A percentile compares a stretch with the other conserved stretches of the same genome.
phyloP scores from a whole-genome alignment of 2,797 vertebrate species.

The Macropus fuliginosus region DNA sequence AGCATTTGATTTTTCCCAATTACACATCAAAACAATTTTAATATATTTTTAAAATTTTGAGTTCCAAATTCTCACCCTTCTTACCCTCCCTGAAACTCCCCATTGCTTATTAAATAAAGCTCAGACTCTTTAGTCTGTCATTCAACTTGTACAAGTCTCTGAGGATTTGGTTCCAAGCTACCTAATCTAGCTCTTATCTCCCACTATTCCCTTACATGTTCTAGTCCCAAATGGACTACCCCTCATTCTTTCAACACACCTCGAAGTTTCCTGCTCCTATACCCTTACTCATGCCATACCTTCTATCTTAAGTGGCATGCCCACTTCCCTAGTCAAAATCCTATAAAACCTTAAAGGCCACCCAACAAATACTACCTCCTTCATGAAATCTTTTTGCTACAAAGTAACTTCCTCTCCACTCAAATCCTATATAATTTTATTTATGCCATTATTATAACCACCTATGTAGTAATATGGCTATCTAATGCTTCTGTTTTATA shows the following conservation, averaged over 20 bases:
- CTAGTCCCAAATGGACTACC: not conserved
- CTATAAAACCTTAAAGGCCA: not conserved
- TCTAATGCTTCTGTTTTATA: not conserved
- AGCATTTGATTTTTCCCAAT: not conserved
- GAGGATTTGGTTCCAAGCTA: not conserved
- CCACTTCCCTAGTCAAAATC: not conserved
- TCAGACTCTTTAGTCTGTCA: not conserved
- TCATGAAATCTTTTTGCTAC: not conserved
- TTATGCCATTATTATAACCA: not conserved
- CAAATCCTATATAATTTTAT: not conserved
- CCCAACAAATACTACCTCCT: not conserved
- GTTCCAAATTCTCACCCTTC: not conserved
- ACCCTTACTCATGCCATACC: not conserved
- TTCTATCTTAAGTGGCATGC: not conserved
- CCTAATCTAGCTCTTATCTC: not conserved
- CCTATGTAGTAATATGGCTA: not conserved
- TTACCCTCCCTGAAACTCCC: accelerated
- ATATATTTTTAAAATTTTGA: not conserved
- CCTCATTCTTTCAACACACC: not conserved
- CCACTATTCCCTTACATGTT: not conserved
- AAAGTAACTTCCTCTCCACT: not conserved
- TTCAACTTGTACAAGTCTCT: not conserved
- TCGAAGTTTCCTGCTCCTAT: not conserved
- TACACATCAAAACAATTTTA: not conserved
- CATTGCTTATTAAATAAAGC: not conserved